Evolutionary conservation across 2,113 vertebrate genomes (phyloP).

Genomic region (Oxygymnocypris stewartii): DNA sequence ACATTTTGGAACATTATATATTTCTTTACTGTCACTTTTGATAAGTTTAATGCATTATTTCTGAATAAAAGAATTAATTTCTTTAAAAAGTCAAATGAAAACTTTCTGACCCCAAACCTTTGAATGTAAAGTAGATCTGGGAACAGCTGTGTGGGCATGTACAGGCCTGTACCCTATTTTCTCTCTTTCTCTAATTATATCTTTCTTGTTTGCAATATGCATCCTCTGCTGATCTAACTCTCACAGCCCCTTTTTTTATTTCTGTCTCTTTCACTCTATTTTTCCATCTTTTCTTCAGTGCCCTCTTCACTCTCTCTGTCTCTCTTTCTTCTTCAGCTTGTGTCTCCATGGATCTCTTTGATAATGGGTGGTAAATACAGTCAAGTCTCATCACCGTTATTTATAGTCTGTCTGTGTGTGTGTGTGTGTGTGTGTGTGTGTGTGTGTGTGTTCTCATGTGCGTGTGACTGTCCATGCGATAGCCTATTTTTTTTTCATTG

Average conservation of each 20-base stretch:
- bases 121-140: conserved; percentile 25
- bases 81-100: not conserved
- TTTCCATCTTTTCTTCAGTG: conserved; percentile 3
- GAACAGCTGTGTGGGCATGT: conserved; percentile 27
- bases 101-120: not conserved
- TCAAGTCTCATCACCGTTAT: conserved; percentile 19
- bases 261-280: not conserved
- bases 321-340: not conserved
- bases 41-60: not conserved
- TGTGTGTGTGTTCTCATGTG: not conserved
- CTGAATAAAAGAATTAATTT: not conserved
- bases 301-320: not conserved
- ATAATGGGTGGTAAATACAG: conserved; percentile 27
- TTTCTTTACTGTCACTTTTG: not conserved
- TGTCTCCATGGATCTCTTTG: conserved; percentile 11
- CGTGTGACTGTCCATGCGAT: not conserved
- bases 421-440: not conserved
- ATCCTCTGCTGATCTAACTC: conserved; percentile 6
- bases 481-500: not conserved
- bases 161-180: conserved; percentile 7
- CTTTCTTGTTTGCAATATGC: not conserved
- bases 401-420: conserved; percentile 15
- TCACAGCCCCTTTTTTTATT: not conserved
- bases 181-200: not conserved
- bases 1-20: no score